These are phyloP conservation scores for Sarcophilus harrisii DNA, from an alignment of 2,797 vertebrate species.

Conservation along the genomic window DNA sequence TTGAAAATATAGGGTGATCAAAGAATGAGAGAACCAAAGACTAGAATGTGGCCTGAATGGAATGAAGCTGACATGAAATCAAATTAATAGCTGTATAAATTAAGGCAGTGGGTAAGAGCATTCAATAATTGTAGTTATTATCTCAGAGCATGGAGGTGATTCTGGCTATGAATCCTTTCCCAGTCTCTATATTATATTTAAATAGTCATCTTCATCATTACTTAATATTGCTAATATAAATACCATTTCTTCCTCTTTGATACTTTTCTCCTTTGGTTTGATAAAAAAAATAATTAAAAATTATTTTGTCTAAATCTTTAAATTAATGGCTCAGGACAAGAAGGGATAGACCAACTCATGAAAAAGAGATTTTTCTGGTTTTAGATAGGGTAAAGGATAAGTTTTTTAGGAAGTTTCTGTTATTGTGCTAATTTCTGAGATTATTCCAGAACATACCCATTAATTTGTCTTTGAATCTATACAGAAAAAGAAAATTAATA, in stretches of 20 bases:
- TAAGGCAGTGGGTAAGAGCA: not conserved
- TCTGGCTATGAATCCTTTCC: not conserved
- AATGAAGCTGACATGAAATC: not conserved
- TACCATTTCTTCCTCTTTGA: not conserved
- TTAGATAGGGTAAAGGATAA: not conserved
- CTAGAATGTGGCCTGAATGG: not conserved
- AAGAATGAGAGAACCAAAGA: not conserved
- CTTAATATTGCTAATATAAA: not conserved
- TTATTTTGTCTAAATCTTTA: not conserved
- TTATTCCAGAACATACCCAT: not conserved
- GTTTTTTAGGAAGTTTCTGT: not conserved
- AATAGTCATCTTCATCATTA: not conserved
- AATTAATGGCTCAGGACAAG: not conserved
- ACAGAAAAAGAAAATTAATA: not conserved
- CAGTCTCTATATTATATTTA: not conserved
- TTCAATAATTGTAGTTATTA: not conserved
- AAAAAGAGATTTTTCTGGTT: not conserved
- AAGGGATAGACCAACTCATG: not conserved
- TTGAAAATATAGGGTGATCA: not conserved
- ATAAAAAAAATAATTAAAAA: not conserved
- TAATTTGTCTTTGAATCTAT: not conserved
- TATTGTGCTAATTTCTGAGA: not conserved
- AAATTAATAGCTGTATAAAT: not conserved
- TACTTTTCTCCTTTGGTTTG: not conserved
- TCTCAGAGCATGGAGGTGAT: no score